Conservation (phyloP, 1,140 invertebrate genomes). For the Dendrolimus punctatus region DNA sequence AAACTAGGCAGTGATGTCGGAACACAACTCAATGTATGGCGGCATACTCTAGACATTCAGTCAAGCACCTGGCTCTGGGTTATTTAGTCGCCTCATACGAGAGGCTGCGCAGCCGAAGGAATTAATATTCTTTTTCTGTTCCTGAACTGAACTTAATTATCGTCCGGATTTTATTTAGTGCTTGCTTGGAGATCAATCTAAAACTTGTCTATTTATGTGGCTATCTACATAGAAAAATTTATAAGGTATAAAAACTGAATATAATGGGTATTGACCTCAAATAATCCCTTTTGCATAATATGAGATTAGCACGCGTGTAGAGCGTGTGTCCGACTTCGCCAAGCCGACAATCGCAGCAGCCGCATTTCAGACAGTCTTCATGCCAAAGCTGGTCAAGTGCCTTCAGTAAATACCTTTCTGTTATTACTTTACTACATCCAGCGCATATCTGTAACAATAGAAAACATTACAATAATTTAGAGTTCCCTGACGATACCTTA, state of each 20-base stretch:
- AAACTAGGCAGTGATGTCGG: too few relatives aligned
- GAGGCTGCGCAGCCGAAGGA: too few relatives aligned
- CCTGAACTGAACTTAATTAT: too few relatives aligned
- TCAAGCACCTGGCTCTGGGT: too few relatives aligned
- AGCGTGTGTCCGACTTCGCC: constrained; percentile 98
- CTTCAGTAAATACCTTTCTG: constrained; percentile 86
- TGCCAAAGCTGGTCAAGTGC: constrained; percentile 97
- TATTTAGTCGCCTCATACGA: too few relatives aligned
- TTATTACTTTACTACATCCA: constrained; percentile 89
- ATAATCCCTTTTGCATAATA: constrained; percentile 98
- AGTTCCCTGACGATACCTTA: too few relatives aligned
- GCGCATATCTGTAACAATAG: constrained; percentile 79
- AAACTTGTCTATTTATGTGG: too few relatives aligned
- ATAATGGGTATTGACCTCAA: constrained; percentile 80
- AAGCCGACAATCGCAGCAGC: constrained; percentile 96
- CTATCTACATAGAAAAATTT: neutral
- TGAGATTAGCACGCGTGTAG: constrained; percentile 96
- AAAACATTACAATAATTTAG: neutral
- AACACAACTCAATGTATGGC: too few relatives aligned
- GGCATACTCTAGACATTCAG: too few relatives aligned
- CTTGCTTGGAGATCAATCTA: too few relatives aligned
- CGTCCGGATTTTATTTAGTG: too few relatives aligned
- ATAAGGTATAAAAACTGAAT: neutral
- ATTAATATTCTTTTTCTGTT: too few relatives aligned
- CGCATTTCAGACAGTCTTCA: constrained; percentile 98